Evolutionary conservation across 1,140 invertebrate species (phyloP).

Genomic region (Pectinophora gossypiella): DNA sequence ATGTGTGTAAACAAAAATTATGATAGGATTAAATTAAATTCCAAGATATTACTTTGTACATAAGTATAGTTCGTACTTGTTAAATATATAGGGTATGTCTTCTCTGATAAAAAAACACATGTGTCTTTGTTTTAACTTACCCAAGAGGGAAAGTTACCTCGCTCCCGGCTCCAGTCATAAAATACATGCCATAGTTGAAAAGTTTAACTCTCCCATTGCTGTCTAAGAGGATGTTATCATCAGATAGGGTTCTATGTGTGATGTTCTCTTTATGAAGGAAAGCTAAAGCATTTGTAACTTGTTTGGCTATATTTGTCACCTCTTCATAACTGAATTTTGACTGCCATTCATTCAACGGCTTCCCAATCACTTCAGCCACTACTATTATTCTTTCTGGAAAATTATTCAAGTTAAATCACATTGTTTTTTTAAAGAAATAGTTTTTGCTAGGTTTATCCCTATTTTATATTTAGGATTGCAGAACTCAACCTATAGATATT

Average conservation of each 20-base stretch:
- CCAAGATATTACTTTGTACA: too few species aligned
- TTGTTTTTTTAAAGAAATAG: too few species aligned
- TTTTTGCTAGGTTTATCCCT: too few species aligned
- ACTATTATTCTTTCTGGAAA: conserved; percentile 91
- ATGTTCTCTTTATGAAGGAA: conserved; percentile 86
- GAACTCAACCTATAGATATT: too few species aligned
- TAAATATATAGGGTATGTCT: too few species aligned
- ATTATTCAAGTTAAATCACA: too few species aligned
- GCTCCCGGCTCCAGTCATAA: conserved; percentile 90
- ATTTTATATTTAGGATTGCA: too few species aligned
- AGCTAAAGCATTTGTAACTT: conserved; percentile 84
- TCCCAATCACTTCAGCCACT: conserved; percentile 90
- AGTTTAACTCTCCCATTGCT: conserved; percentile 85
- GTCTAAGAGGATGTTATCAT: conserved; percentile 90
- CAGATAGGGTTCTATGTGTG: conserved; percentile 87
- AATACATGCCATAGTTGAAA: conserved; percentile 94
- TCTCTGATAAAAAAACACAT: too few species aligned
- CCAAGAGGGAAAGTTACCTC: conserved; percentile 95
- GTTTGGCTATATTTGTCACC: conserved; percentile 78
- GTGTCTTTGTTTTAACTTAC: too few species aligned
- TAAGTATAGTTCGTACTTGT: too few species aligned
- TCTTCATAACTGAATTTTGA: conserved; percentile 72
- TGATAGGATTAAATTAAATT: neutral
- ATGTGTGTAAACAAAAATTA: conserved; percentile 21
- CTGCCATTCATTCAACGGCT: conserved; percentile 72